Base-by-base conservation (phyloP, 2,113 vertebrate species). In the Ictidomys tridecemlineatus region DNA sequence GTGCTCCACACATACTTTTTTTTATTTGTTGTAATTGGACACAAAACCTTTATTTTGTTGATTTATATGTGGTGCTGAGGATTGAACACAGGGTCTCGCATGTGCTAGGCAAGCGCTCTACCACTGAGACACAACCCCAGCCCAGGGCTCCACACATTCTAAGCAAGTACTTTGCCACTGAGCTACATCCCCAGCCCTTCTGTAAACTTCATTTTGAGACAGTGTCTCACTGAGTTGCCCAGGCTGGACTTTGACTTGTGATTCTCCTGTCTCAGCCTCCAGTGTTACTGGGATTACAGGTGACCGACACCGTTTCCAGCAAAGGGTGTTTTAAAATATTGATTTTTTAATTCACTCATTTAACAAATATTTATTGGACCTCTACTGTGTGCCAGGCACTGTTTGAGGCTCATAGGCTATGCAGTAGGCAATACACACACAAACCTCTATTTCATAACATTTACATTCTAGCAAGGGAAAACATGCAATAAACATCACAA, bases 281-380 rank as follows among this genome's bases (percentile, higher is more conserved):
- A 16, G 7, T 34, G 14, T 69, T 24, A 16, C 32, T 69, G 67
- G 32, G 67, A n/a, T 69, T 17, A 69, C 67, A 69, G 32, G 32
- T 30, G 65, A 30, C 28, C 13, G 65, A 28, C 65, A 67, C 65
- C 65, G 13, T 30, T 24, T 13, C 65, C 28, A 32, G 65, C 56
- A 58, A 18, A 58, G 56, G 56, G 56, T 58, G 56, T 58, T 58
- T 20, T 58, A 58, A 58, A 58, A 58, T 58, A 58, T 58, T 58
- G 56, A 58, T 45, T 45, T 45, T 20, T 58, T 58, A 86, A 85
- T 76, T 69, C 56, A 80, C 32, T 82, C 22, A 42, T 67, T 86
- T 76, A 93, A 92, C 56, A 79, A 94, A 58, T 91, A 63, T 74
- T 85, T 94, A 45, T n/a, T 94, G 65, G 89, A 80, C 11, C 39